Evolutionary conservation across 2,113 vertebrate genomes (phyloP), one percentile per base, ranked within the genome.

Genomic region (Sander vitreus): DNA sequence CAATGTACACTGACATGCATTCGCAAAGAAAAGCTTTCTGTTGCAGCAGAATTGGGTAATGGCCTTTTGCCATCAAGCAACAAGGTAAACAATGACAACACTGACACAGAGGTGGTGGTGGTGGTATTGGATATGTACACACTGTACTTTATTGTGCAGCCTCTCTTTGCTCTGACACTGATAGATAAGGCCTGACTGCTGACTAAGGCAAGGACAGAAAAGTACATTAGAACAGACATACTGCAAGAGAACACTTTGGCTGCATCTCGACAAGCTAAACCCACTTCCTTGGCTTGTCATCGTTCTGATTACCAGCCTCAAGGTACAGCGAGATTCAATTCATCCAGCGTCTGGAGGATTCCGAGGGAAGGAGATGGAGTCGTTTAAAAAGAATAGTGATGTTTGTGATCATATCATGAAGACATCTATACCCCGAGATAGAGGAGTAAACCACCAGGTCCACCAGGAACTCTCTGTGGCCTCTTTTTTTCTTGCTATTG

Each of bases 61-160:
- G 19, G 14, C 25, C 27, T 45, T 55, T 21, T 19, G n/a, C 7
- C 69, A 57, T 68, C 47, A 66, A 65, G 25, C 33, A 39, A 67
- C 47, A 48, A 23, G 4, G 13, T 64, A 18, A 53, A 62, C 54
- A 77, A 68, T 45, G 67, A 89, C 47, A 62, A 65, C 76, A 77
- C 23, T 19, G 67, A 84, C 65, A 78, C 64, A 6, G 9, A 73
- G 39, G 58, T 50, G 21, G 11, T 64, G 21, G 11, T 64, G 15
- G 68, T 68, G 65, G 10, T 43, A 43, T 43, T 43, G 39, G 39
- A 43, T 33, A 64, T 18, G 57, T 66, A 62, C 77, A 85, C 62
- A 27, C 19, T 76, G 73, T 66, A 81, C 84, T 87, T 91, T 89
- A 88, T 87, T 80, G 70, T 82, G 79, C 43, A 74, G 58, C 54